Evolutionary conservation across 2,797 vertebrate species (phyloP).

Genomic region (Spheniscus humboldti): DNA sequence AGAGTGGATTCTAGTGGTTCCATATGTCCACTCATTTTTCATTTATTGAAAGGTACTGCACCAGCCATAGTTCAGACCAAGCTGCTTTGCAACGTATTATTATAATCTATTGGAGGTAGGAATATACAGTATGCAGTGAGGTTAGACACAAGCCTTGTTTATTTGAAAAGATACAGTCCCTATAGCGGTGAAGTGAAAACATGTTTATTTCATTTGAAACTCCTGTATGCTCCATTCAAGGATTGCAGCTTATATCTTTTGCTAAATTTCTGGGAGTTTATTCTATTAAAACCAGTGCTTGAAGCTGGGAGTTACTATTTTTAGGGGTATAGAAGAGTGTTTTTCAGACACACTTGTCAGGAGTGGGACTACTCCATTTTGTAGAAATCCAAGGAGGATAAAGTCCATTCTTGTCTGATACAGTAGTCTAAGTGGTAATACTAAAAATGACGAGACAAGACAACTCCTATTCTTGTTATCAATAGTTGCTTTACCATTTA

Average conservation of each 20-base stretch:
- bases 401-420: neutral
- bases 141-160: neutral
- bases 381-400: neutral
- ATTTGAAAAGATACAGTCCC: neutral
- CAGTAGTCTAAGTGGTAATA: neutral
- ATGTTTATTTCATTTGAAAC: neutral
- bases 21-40: constrained; percentile 35
- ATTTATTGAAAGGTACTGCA: constrained; percentile 6
- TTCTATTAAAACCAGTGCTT: neutral
- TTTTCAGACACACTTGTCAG: neutral
- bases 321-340: neutral
- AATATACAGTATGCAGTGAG: neutral
- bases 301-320: neutral
- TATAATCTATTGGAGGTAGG: neutral
- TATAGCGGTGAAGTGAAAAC: neutral
- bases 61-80: constrained; percentile 1
- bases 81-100: neutral
- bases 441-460: neutral
- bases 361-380: neutral
- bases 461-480: neutral
- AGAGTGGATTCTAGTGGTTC: constrained; percentile 31
- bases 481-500: neutral
- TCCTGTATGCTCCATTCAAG: neutral
- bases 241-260: neutral
- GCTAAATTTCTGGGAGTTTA: neutral